phyloP scores from a whole-genome alignment of 2,113 vertebrate species.

The Zosterops japonicus region DNA sequence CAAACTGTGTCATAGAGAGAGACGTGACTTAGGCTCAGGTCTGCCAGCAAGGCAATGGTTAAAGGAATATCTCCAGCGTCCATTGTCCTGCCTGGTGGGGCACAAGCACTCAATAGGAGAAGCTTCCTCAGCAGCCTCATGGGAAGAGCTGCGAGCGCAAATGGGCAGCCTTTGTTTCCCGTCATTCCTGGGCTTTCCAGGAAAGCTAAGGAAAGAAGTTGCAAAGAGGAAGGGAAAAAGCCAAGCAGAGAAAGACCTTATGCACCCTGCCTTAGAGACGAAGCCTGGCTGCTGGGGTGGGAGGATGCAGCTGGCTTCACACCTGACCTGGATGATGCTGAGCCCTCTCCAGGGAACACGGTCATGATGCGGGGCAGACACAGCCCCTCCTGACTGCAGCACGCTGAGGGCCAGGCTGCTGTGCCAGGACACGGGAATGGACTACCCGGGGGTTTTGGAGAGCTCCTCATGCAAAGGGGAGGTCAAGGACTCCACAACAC shows the following conservation, averaged over 20 bases:
- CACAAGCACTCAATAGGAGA: neutral
- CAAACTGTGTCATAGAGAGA: neutral
- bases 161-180: neutral
- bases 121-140: conserved; percentile 8
- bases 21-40: neutral
- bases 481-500: neutral
- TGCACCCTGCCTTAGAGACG: neutral
- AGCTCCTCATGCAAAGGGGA: rapidly evolving
- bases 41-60: neutral
- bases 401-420: rapidly evolving
- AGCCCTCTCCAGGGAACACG: neutral
- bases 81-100: neutral
- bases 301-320: conserved; percentile 47
- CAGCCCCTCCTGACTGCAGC: neutral
- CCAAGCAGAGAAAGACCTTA: neutral
- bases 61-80: neutral
- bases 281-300: neutral
- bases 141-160: neutral
- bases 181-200: neutral
- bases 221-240: conserved; percentile 31
- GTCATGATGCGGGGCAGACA: neutral
- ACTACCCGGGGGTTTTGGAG: rapidly evolving
- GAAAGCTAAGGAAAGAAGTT: conserved; percentile 21
- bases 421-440: neutral
- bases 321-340: neutral